A percentile compares a stretch with the other conserved stretches of the same genome.
phyloP scores from a whole-genome alignment of 2,113 vertebrate species.

The Mus pahari region DNA sequence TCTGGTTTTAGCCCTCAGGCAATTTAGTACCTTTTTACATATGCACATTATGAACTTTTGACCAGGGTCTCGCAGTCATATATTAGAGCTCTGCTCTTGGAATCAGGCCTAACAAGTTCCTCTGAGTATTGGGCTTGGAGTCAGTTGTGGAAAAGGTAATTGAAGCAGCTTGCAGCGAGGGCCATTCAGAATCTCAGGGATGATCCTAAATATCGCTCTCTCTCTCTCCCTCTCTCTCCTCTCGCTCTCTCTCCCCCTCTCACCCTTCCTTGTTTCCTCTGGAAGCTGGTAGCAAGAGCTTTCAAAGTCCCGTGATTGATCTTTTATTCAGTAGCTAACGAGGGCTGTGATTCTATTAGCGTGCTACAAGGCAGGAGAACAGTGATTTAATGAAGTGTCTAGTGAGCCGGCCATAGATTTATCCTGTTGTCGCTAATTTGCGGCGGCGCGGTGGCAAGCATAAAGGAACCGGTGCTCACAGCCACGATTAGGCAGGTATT shows the following conservation, averaged over 20 bases:
- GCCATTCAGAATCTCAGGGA: constrained; percentile 91
- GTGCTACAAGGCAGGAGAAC: constrained; percentile 93
- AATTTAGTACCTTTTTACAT: constrained; percentile 99
- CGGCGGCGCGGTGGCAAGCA: constrained; percentile 86
- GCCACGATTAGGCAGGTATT: constrained; percentile 91
- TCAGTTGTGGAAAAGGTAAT: constrained; percentile 92
- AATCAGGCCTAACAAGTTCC: constrained; percentile 97
- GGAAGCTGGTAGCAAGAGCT: constrained; percentile 90
- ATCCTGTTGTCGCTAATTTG: constrained; percentile 91
- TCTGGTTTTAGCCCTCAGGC: constrained; percentile 97
- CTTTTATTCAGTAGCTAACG: constrained; percentile 96
- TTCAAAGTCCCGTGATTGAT: constrained; percentile 94
- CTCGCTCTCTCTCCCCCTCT: constrained; percentile 73
- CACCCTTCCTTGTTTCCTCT: constrained; percentile 86
- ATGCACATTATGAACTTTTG: constrained; percentile 99
- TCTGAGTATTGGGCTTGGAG: constrained; percentile 93
- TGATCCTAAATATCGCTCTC: constrained; percentile 89
- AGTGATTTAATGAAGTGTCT: constrained; percentile 99
- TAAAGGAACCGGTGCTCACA: constrained; percentile 80
- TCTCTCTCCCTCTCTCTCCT: constrained; percentile 71
- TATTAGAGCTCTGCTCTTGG: constrained; percentile 92
- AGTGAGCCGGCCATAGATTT: constrained; percentile 93
- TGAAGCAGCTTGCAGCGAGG: constrained; percentile 93
- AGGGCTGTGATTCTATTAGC: constrained; percentile 96
- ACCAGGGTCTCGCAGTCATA: constrained; percentile 94